Evolutionary conservation across 2,888 invertebrate genomes (phyloP), one percentile per base, ranked within the genome.

Genomic region (Drosophila maculinotata): DNA sequence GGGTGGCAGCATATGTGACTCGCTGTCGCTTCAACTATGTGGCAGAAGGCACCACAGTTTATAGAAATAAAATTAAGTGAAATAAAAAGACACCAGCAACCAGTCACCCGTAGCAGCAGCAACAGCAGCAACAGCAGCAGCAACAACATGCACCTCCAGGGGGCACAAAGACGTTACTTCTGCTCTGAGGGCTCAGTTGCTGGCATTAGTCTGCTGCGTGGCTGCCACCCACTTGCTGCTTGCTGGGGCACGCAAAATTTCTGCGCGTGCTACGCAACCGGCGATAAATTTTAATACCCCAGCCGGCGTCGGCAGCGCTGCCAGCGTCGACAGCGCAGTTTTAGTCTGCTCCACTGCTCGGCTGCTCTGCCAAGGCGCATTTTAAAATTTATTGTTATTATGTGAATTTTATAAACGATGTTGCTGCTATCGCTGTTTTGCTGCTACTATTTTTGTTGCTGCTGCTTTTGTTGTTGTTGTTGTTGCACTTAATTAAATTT

Each of bases 361-460:
- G 23, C 42, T 26, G 60, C 41, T 56, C 33, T 70, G 64, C 68
- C 45, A 52, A 70, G 74, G 76, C 76, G 84, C 85, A 72, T 80
- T 82, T 84, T 76, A 76, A 73, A 84, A 84, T 84, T 84, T 84
- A 84, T 84, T 87, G 87, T 85, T 87, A 87, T 84, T 84, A 87
- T 85, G 85, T 82, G 84, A 84, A 85, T 87, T 87, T 87, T 87
- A 87, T 87, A 87, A 87, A 87, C 79, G 82, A 73, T 71, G 82
- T 47, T 80, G 74, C 62, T 57, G 53, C 47, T 64, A 42, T 26
- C 44, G 57, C 35, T 62, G 57, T 33, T 36, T 30, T 10, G 52
- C 26, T 51, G 36, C n/a, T 36, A 36, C 17, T 69, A 57, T 36
- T 63, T 35, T 30, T 73, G 49, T 51, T 77, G 67, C 59, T n/a